A percentile compares a stretch with the other conserved stretches of the same genome.
These are phyloP conservation scores for Nothobranchius kuhntae DNA, from an alignment of 2,113 vertebrate species.

Conservation along the genomic window DNA sequence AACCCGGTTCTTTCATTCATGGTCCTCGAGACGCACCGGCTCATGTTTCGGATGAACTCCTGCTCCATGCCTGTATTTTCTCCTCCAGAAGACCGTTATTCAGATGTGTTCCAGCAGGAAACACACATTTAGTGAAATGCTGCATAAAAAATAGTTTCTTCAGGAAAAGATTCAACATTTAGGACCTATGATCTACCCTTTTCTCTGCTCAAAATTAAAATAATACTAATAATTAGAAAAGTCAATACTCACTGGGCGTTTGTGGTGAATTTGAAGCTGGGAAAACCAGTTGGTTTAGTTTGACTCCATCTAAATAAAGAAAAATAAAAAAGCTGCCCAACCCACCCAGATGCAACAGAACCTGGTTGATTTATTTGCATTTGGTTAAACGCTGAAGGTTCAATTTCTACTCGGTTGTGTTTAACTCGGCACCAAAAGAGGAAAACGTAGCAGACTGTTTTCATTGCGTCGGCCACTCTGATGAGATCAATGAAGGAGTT, in stretches of 20 bases:
- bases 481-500: background rate
- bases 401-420: background rate
- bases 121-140: background rate
- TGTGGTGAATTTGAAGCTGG: background rate
- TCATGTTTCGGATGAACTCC: too few species aligned
- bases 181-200: background rate
- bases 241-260: background rate
- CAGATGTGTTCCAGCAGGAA: constrained; percentile 10
- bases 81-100: too few species aligned
- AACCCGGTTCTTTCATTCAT: too few species aligned
- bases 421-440: background rate
- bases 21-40: too few species aligned
- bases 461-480: background rate
- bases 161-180: background rate
- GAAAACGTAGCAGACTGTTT: background rate
- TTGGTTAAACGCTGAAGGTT: too few species aligned
- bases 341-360: too few species aligned
- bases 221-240: too few species aligned
- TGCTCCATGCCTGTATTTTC: too few species aligned
- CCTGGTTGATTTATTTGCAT: too few species aligned
- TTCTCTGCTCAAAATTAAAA: background rate
- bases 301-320: background rate
- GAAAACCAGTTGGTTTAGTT: background rate
- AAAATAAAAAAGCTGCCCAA: too few species aligned
- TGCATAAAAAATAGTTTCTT: background rate